A percentile compares a stretch with the other conserved stretches of the same genome.
Evolutionary conservation across 2,797 vertebrate species (phyloP).

Genomic region (Arctocebus calabarensis): DNA sequence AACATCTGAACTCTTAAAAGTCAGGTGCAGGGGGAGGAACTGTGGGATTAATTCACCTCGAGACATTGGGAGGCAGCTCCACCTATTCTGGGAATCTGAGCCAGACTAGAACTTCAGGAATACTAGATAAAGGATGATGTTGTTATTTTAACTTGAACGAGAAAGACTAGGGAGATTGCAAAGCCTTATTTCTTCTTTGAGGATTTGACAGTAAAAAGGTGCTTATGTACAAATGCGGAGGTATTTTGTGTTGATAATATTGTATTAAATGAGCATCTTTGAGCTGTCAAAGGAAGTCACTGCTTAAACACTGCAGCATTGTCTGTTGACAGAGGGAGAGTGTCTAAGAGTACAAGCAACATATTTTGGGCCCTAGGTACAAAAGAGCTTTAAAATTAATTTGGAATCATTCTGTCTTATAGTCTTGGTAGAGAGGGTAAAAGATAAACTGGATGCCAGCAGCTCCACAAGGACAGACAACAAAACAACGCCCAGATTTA

Average conservation of each 20-base stretch:
- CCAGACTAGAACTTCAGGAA: not conserved
- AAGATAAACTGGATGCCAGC: not conserved
- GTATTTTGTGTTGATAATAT: not conserved
- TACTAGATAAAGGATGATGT: not conserved
- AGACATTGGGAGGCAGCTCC: not conserved
- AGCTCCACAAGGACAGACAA: not conserved
- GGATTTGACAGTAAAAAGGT: not conserved
- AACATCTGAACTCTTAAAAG: not conserved
- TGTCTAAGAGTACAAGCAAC: not conserved
- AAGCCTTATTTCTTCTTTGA: not conserved
- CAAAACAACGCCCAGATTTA: not conserved
- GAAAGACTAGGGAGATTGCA: not conserved
- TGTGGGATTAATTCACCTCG: not conserved
- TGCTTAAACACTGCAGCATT: not conserved
- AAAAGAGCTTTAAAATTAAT: not conserved
- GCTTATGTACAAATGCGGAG: not conserved
- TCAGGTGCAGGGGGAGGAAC: not conserved
- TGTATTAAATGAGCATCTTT: not conserved
- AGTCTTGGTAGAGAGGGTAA: not conserved
- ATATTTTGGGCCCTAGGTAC: not conserved
- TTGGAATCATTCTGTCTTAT: not conserved
- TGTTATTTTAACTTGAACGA: not conserved
- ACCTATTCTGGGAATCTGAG: not conserved
- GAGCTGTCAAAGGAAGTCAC: not conserved
- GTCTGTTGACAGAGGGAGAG: not conserved